Evolutionary conservation across 2,797 vertebrate genomes (phyloP).

Genomic region (Pteropus rufus): DNA sequence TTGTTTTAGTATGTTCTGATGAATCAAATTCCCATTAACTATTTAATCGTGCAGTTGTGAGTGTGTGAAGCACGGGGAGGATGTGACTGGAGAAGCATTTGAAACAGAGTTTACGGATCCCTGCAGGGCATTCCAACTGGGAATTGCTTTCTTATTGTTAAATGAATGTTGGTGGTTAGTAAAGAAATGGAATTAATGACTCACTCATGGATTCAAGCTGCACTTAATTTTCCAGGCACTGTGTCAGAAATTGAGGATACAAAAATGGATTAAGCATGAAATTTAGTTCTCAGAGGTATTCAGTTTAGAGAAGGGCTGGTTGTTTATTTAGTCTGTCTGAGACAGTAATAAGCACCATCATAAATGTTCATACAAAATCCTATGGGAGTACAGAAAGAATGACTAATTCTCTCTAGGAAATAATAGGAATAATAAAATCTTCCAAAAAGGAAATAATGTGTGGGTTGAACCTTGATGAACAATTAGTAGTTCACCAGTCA

Average conservation of each 20-base stretch:
- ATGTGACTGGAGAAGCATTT: not conserved
- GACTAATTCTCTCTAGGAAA: not conserved
- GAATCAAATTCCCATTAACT: not conserved
- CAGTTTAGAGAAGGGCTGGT: not conserved
- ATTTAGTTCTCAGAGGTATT: not conserved
- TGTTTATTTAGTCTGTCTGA: not conserved
- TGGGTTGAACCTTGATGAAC: not conserved
- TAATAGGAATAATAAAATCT: not conserved
- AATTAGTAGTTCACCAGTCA: not conserved
- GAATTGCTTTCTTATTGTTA: not conserved
- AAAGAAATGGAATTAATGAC: slow-evolving; percentile 1
- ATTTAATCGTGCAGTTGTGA: not conserved
- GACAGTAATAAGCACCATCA: not conserved
- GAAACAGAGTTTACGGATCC: not conserved
- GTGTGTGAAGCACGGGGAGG: not conserved
- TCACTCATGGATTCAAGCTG: not conserved
- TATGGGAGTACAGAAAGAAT: not conserved
- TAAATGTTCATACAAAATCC: not conserved
- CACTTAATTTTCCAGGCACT: not conserved
- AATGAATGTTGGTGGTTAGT: not conserved
- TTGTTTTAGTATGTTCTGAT: not conserved
- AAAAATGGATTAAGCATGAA: not conserved
- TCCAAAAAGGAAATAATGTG: not conserved
- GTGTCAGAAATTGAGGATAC: not conserved
- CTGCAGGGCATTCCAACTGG: not conserved